Evolutionary conservation across 2,797 vertebrate genomes (phyloP), one percentile per base, ranked within the genome.

Genomic region (Diplodus sargus): DNA sequence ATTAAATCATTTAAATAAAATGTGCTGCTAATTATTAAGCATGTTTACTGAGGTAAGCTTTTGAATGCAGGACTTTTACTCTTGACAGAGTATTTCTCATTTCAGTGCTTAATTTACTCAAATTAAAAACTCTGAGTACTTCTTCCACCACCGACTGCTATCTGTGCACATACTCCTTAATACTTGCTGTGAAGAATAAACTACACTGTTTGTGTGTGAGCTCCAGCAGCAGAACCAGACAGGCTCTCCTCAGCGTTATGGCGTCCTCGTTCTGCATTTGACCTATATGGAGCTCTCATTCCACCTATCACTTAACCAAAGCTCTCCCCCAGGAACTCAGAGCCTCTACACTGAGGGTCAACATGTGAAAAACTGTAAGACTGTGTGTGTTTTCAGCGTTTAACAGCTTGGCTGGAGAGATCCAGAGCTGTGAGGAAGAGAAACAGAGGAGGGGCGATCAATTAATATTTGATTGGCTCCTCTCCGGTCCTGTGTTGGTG

Each of bases 381-480:
- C 42, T 56, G 54, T 66, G 74, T 59, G 58, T 70, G 53, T 56
- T 17, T 73, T 71, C 52, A 61, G 13, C 34, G 45, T 52, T 57
- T 57, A 57, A 22, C 25, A 66, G 67, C 9, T 16, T 5, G 4
- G 12, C 20, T 15, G 30, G 61, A 70, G 51, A 57, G 54, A 51
- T 15, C n/a, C 12, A 49, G 60, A 63, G 61, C 47, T 20, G 56
- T 34, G 13, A 28, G 54, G 61, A 30, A 64, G 20, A 23, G 20
- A 30, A 15, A 54, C 30, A 52, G 54, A 42, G 45, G 25, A 74
- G 45, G 20, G 47, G 14, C 62, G 57, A 79, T 47, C 49, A 62
- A 91, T 90, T 45, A 90, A 90, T 89, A 87, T 90, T 89, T 85
- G 56, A 89, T 83, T 43, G 64, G 75, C 63, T 78, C 39, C 43